Percentiles rank a stretch among this genome's conserved stretches.
Evolutionary conservation across 2,888 invertebrate species (phyloP).

Genomic region (Melitaea athalia): DNA sequence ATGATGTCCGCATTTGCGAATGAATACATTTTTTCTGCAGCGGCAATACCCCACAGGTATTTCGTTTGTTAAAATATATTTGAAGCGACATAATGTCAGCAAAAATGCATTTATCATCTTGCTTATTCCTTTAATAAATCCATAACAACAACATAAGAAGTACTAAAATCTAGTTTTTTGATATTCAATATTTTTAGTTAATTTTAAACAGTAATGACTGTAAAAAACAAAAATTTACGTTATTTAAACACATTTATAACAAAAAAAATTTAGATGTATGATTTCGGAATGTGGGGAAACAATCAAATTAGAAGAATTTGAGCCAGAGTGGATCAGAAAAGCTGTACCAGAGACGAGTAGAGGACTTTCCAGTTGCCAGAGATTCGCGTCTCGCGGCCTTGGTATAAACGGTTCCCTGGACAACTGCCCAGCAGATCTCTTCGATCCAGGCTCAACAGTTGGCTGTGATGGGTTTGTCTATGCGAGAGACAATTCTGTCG

Average conservation of each 20-base stretch:
- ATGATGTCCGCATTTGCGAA: constrained; percentile 83
- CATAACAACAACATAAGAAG: too few relatives aligned
- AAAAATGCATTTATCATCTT: too few relatives aligned
- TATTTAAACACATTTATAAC: too few relatives aligned
- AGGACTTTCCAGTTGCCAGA: constrained; percentile 61
- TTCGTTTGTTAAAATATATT: not conserved
- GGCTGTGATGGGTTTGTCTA: constrained; percentile 45
- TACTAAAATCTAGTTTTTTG: too few relatives aligned
- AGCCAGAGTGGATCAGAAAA: constrained; percentile 59
- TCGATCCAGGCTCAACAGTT: constrained; percentile 39
- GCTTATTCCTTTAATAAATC: too few relatives aligned
- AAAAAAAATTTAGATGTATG: constrained; percentile 56
- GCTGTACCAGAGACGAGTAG: constrained; percentile 57
- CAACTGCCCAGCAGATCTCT: constrained; percentile 56
- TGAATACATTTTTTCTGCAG: constrained; percentile 87
- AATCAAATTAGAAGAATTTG: constrained; percentile 41
- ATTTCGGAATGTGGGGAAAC: constrained; percentile 65
- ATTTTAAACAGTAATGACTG: too few relatives aligned
- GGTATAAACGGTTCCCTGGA: constrained; percentile 43
- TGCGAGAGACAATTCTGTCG: constrained; percentile 45
- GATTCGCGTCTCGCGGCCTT: constrained; percentile 45
- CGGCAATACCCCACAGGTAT: constrained; percentile 86
- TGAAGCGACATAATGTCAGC: too few relatives aligned
- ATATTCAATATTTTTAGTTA: too few relatives aligned
- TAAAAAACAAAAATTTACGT: not conserved